Conservation (phyloP, 1,140 invertebrate genomes). For the Plectrocnemia conspersa region DNA sequence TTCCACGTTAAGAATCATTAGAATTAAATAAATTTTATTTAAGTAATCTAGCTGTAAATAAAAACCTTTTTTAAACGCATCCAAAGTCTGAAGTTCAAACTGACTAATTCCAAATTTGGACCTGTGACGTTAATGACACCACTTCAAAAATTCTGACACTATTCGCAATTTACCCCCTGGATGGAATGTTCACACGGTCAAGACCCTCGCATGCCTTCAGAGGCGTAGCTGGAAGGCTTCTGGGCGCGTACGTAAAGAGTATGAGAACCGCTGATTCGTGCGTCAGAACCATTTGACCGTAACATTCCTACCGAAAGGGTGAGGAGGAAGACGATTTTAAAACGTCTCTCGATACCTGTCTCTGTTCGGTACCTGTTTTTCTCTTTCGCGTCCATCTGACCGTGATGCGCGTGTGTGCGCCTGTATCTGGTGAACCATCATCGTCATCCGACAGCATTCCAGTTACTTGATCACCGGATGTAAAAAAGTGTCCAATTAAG, state of each 20-base stretch:
- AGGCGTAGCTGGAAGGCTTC: constrained; percentile 9
- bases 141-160: too few species aligned
- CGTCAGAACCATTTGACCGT: constrained; percentile 19
- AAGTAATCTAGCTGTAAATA: too few species aligned
- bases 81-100: too few species aligned
- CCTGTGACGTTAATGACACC: too few species aligned
- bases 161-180: too few species aligned
- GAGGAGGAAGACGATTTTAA: constrained; percentile 14
- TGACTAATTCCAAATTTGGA: too few species aligned
- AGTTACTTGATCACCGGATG: constrained; percentile 35
- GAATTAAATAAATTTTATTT: too few species aligned
- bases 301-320: constrained; percentile 28
- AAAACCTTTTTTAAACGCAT: too few species aligned
- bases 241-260: not conserved
- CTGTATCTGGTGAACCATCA: constrained; percentile 21
- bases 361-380: constrained; percentile 15
- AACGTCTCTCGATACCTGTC: constrained; percentile 17
- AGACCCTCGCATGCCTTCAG: too few species aligned
- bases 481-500: constrained; percentile 36
- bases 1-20: too few species aligned
- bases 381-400: constrained; percentile 1
- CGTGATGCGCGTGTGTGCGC: not conserved
- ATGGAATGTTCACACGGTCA: too few species aligned
- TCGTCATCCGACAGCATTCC: constrained; percentile 34
- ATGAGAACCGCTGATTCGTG: constrained; percentile 1